Evolutionary conservation across 1,140 invertebrate species (phyloP).

Genomic region (Camponotus vicinus): DNA sequence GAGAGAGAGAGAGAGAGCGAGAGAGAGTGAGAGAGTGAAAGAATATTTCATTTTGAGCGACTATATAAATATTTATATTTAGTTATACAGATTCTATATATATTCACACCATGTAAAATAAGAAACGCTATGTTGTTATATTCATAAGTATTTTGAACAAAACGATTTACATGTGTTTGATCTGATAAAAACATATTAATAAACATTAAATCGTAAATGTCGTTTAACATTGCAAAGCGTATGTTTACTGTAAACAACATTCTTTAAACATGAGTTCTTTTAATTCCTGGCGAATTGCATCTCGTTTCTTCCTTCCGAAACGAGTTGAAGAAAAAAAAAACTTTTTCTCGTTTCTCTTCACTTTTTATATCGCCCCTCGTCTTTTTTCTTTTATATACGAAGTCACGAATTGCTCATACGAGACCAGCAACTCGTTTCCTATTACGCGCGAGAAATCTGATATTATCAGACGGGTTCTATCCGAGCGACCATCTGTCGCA

Average conservation of each 20-base stretch:
- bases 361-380: not conserved
- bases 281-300: conserved; percentile 5
- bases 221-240: conserved; percentile 14
- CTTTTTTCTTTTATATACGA: conserved; percentile 16
- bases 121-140: not conserved
- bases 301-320: not conserved
- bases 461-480: conserved; percentile 24
- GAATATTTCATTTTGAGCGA: not conserved
- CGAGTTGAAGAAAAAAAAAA: not conserved
- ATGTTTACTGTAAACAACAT: conserved; percentile 9
- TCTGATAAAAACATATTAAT: not conserved
- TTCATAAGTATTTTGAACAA: not conserved
- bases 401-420: no score
- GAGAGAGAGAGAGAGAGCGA: not conserved
- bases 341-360: not conserved
- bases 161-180: not conserved
- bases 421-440: not conserved
- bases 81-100: not conserved
- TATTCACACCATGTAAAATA: no score
- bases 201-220: not conserved
- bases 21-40: not conserved
- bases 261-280: conserved; percentile 15
- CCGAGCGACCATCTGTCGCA: not conserved
- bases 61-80: not conserved
- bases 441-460: conserved; percentile 26